A percentile compares a stretch with the other conserved stretches of the same genome.
phyloP scores from a whole-genome alignment of 2,113 vertebrate species.

The Promerops cafer region DNA sequence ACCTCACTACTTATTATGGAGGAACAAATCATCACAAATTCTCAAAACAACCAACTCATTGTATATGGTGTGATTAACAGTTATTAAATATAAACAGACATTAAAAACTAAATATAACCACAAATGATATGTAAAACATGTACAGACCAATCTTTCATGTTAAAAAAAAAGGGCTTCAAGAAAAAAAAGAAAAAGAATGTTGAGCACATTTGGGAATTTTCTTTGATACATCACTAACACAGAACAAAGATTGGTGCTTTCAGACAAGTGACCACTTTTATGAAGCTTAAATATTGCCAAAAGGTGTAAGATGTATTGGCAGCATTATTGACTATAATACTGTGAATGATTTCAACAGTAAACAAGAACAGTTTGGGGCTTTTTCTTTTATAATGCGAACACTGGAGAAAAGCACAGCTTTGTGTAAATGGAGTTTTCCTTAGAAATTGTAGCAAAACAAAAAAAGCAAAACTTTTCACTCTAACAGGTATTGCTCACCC shows the following conservation, averaged over 20 bases:
- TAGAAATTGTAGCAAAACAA: slow-evolving; percentile 46
- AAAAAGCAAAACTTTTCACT: slow-evolving; percentile 63
- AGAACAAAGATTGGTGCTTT: slow-evolving; percentile 51
- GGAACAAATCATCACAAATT: slow-evolving; percentile 66
- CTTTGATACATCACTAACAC: slow-evolving; percentile 58
- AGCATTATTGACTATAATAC: slow-evolving; percentile 21
- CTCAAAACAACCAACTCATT: slow-evolving; percentile 62
- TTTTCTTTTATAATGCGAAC: slow-evolving; percentile 43
- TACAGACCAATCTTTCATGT: slow-evolving; percentile 57
- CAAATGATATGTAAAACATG: slow-evolving; percentile 63
- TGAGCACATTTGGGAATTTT: slow-evolving; percentile 38
- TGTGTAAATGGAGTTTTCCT: slow-evolving; percentile 29
- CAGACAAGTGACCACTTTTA: slow-evolving; percentile 66
- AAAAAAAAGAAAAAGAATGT: not conserved
- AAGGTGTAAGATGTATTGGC: slow-evolving; percentile 40
- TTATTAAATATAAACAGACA: slow-evolving; percentile 68
- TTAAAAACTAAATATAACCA: slow-evolving; percentile 62
- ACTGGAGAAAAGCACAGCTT: slow-evolving; percentile 56
- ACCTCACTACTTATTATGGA: slow-evolving; percentile 43
- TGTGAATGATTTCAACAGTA: slow-evolving; percentile 45
- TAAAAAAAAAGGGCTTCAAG: slow-evolving; percentile 22
- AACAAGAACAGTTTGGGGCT: slow-evolving; percentile 27
- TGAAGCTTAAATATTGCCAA: slow-evolving; percentile 68
- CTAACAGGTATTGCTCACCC: slow-evolving; percentile 49
- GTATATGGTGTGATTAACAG: slow-evolving; percentile 58